Conservation (phyloP, 35 echinoderm and acorn worm species). For the Strongylocentrotus purpuratus region DNA sequence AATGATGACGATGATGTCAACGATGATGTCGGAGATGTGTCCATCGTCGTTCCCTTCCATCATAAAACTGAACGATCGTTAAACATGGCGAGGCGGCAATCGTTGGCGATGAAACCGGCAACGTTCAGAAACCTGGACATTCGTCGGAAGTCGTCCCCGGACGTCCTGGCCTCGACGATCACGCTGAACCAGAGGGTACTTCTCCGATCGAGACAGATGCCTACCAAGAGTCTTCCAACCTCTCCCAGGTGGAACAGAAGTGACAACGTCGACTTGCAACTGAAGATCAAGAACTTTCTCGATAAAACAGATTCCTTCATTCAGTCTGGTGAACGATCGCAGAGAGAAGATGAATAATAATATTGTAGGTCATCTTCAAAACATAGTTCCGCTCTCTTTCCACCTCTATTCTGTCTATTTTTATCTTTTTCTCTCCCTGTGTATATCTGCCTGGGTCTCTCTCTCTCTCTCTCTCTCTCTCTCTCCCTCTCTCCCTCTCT, state of each 20-base stretch:
- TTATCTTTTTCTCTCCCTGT: no score
- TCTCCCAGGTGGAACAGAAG: neutral
- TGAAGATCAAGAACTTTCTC: conserved; percentile 24
- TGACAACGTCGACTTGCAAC: neutral
- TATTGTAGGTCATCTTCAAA: neutral
- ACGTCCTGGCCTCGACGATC: neutral
- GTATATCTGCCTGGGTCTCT: neutral
- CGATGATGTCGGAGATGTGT: neutral
- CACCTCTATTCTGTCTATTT: no score
- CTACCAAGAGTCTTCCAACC: neutral
- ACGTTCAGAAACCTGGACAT: neutral
- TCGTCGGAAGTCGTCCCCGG: conserved; percentile 27
- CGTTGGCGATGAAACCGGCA: conserved; percentile 4
- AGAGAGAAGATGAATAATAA: neutral
- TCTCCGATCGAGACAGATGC: neutral
- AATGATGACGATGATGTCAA: neutral
- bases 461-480: neutral
- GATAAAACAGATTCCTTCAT: conserved; percentile 10
- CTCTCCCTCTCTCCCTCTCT: no score
- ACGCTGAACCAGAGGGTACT: neutral
- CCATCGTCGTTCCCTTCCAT: neutral
- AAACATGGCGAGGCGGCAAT: neutral
- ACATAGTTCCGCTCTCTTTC: no score
- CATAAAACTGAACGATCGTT: neutral
- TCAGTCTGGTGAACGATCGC: neutral